A percentile compares a stretch with the other conserved stretches of the same genome.
These are phyloP conservation scores for Siphamia tubifer DNA, from an alignment of 2,113 vertebrate genomes.

Conservation along the genomic window DNA sequence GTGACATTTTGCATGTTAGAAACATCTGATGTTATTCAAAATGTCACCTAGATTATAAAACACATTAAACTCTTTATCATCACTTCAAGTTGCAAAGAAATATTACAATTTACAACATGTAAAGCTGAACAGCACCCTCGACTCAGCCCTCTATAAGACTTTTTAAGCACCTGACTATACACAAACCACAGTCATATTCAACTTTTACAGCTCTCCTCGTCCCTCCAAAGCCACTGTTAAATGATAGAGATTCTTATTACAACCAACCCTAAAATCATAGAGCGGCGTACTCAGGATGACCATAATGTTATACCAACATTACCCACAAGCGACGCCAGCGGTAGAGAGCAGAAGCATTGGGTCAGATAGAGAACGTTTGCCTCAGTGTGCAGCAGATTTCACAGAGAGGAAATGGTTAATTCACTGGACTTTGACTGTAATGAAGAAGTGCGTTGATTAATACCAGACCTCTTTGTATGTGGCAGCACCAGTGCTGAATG, in stretches of 20 bases:
- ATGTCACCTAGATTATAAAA: no score
- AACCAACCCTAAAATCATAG: conserved; percentile 46
- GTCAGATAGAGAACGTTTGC: background rate
- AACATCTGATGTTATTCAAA: no score
- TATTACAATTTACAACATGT: background rate
- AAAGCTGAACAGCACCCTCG: background rate
- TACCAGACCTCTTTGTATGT: conserved; percentile 4
- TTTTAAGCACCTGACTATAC: conserved; percentile 23
- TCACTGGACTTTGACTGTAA: background rate
- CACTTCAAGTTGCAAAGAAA: no score
- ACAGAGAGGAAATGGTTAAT: background rate
- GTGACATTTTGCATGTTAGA: background rate
- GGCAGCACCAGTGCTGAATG: conserved; percentile 21
- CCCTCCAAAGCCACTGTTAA: conserved; percentile 23
- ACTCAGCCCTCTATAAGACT: background rate
- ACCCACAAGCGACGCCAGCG: conserved; percentile 33
- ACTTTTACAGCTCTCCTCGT: conserved; percentile 12
- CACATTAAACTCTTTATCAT: no score
- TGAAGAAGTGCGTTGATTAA: background rate
- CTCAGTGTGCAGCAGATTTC: background rate
- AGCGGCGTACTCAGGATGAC: conserved; percentile 23
- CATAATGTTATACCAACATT: conserved; percentile 41
- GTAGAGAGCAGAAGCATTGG: background rate
- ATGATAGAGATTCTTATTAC: conserved; percentile 43
- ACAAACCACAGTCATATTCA: background rate